These are phyloP conservation scores for Scomber japonicus DNA, from an alignment of 2,113 vertebrate genomes.

Conservation along the genomic window DNA sequence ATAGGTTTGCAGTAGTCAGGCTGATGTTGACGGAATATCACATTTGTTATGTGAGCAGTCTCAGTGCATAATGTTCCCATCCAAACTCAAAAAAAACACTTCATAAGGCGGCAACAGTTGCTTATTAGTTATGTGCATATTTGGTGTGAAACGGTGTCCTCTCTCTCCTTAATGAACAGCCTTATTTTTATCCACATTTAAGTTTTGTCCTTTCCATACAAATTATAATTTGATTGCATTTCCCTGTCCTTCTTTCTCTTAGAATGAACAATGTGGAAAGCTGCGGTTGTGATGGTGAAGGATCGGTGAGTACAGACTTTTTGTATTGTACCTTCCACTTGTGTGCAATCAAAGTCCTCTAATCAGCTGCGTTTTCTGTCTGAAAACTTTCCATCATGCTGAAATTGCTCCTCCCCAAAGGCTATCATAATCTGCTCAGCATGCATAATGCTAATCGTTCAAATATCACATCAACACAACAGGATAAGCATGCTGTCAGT, in stretches of 20 bases:
- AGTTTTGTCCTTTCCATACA: not conserved
- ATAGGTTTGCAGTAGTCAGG: slow-evolving; percentile 55
- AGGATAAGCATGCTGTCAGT: slow-evolving; percentile 48
- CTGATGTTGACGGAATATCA: slow-evolving; percentile 52
- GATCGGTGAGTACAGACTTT: slow-evolving; percentile 20
- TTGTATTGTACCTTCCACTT: not conserved
- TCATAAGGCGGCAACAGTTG: slow-evolving; percentile 1
- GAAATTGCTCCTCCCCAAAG: slow-evolving; percentile 63
- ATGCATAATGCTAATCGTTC: slow-evolving; percentile 59
- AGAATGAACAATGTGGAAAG: not conserved
- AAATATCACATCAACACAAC: slow-evolving; percentile 63
- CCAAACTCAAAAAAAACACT: slow-evolving; percentile 13
- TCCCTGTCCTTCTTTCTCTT: not conserved
- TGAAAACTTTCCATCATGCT: slow-evolving; percentile 62
- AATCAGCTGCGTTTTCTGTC: slow-evolving; percentile 52
- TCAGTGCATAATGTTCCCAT: slow-evolving; percentile 28
- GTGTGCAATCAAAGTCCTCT: slow-evolving; percentile 47
- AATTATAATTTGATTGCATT: not conserved
- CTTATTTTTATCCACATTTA: not conserved
- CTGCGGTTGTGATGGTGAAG: not conserved
- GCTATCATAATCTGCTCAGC: slow-evolving; percentile 69
- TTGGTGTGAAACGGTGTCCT: not conserved
- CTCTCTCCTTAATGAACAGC: not conserved
- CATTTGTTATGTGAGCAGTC: slow-evolving; percentile 35
- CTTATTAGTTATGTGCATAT: slow-evolving; percentile 1